Percentiles rank a stretch among this genome's conserved stretches.
Conservation (phyloP, 2,797 vertebrate genomes). For the Myiothlypis chrysogaster region DNA sequence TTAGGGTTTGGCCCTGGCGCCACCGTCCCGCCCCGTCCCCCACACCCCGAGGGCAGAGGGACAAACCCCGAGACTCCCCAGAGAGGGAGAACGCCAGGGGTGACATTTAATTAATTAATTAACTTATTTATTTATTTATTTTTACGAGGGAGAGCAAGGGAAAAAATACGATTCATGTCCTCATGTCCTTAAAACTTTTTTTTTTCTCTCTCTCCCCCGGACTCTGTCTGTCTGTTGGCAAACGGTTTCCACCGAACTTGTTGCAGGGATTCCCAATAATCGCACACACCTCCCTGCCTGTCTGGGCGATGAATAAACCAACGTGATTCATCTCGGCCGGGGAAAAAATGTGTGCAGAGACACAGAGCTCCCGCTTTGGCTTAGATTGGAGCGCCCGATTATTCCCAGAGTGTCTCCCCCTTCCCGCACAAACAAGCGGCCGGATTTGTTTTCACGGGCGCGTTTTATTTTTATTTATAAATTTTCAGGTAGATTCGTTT, state of each 20-base stretch:
- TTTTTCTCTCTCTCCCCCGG: accelerated
- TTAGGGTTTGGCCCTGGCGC: accelerated
- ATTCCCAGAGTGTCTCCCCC: neutral
- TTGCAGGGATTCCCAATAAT: neutral
- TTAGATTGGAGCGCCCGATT: neutral
- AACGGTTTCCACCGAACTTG: neutral
- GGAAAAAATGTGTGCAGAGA: neutral
- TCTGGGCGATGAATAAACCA: neutral
- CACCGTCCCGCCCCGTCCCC: neutral
- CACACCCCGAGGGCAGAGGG: neutral
- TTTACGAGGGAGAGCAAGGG: neutral
- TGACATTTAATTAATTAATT: accelerated
- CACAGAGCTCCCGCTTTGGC: neutral
- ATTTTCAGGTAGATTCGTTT: neutral
- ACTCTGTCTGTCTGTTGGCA: neutral
- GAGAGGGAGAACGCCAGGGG: neutral
- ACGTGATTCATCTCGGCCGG: neutral
- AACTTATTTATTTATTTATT: neutral
- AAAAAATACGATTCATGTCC: accelerated
- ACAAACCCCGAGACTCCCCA: neutral
- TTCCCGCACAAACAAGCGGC: neutral
- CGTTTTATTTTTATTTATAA: neutral
- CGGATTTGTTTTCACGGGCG: accelerated
- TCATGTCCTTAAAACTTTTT: neutral
- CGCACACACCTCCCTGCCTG: neutral